Evolutionary conservation across 2,113 vertebrate species (phyloP).

Genomic region (Clinocottus analis): DNA sequence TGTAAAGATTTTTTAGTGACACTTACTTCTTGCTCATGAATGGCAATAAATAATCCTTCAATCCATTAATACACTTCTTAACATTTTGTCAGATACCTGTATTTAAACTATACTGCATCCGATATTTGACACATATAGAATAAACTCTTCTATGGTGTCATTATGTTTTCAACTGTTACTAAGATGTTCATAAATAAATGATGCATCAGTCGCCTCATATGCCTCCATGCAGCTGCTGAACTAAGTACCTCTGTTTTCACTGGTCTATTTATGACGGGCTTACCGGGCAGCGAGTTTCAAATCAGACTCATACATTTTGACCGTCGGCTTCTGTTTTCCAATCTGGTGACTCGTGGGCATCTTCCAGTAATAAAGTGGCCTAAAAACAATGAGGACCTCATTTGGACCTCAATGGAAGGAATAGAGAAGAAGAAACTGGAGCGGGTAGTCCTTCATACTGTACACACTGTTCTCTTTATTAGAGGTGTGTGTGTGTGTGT

Average conservation of each 20-base stretch:
- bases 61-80: background rate
- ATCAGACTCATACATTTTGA: background rate
- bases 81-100: background rate
- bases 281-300: slow-evolving; percentile 7
- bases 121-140: background rate
- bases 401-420: slow-evolving; percentile 1
- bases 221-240: slow-evolving; percentile 13
- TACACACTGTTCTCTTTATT: slow-evolving; percentile 60
- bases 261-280: slow-evolving; percentile 19
- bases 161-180: slow-evolving; percentile 1
- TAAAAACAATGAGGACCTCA: no score
- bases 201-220: slow-evolving; percentile 1
- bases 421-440: slow-evolving; percentile 7
- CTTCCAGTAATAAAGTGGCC: slow-evolving; percentile 38
- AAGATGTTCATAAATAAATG: slow-evolving; percentile 39
- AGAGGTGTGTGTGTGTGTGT: background rate
- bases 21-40: background rate
- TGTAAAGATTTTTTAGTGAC: background rate
- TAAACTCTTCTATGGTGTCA: background rate
- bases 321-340: background rate
- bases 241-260: slow-evolving; percentile 14
- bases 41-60: background rate
- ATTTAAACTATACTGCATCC: background rate
- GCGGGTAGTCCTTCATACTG: slow-evolving; percentile 38
- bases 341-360: background rate